Evolutionary conservation across 2,797 vertebrate genomes (phyloP).

Genomic region (Oreochromis grahami): DNA sequence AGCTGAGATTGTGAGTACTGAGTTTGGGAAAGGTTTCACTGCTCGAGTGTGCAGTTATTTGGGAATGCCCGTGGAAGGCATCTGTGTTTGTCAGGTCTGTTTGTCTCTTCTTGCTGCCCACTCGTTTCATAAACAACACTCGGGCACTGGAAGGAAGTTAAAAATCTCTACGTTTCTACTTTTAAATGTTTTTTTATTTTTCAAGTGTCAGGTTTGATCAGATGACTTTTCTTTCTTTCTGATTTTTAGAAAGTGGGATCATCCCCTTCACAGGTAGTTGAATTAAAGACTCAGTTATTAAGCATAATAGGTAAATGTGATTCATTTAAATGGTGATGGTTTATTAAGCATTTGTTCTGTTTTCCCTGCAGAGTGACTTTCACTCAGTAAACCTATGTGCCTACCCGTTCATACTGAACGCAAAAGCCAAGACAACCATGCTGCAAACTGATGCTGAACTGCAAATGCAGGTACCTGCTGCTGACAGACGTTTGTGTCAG

Average conservation of each 20-base stretch:
- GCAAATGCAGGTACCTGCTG: constrained; percentile 90
- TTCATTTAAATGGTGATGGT: neutral
- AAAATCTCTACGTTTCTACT: neutral
- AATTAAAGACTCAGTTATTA: neutral
- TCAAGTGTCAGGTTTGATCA: neutral
- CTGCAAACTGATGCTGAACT: constrained; percentile 95
- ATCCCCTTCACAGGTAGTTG: constrained; percentile 87
- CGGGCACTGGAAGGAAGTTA: neutral
- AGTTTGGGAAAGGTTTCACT: neutral
- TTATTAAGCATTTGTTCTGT: neutral
- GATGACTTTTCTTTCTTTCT: constrained; percentile 1
- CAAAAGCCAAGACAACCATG: constrained; percentile 98
- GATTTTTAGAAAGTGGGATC: constrained; percentile 85
- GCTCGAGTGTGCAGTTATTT: neutral
- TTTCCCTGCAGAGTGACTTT: constrained; percentile 76
- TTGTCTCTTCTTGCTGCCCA: neutral
- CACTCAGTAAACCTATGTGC: constrained; percentile 90
- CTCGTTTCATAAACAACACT: neutral
- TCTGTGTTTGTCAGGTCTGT: neutral
- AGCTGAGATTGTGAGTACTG: constrained; percentile 88
- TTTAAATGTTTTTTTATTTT: neutral
- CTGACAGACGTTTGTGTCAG: neutral
- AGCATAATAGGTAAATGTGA: neutral
- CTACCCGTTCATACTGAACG: constrained; percentile 96
- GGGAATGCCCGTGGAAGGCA: neutral